phyloP scores from a whole-genome alignment of 2,888 invertebrate genomes.

The Glyphotaelius pellucidus region DNA sequence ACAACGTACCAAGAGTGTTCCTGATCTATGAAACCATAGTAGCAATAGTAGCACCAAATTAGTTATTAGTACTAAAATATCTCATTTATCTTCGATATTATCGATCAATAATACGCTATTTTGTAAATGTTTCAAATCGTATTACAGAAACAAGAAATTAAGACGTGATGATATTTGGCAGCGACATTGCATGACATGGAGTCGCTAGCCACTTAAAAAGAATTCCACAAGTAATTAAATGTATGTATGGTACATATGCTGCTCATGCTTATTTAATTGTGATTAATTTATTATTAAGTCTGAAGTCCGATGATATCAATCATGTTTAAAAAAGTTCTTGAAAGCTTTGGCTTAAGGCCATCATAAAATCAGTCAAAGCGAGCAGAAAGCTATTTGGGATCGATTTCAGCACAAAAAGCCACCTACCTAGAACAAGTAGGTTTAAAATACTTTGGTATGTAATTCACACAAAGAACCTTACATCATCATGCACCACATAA shows the following conservation, averaged over 20 bases:
- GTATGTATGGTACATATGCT: background rate
- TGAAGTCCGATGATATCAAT: background rate
- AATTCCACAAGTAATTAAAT: background rate
- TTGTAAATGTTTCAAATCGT: no score
- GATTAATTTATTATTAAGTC: background rate
- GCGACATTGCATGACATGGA: background rate
- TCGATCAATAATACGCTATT: no score
- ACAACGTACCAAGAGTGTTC: no score
- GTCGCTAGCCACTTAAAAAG: no score
- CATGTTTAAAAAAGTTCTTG: background rate
- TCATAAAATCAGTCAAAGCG: background rate
- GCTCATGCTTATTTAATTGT: background rate
- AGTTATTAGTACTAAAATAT: no score
- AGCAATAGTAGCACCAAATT: no score
- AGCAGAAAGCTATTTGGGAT: conserved; percentile 9
- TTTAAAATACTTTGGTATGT: background rate
- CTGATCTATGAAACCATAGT: no score
- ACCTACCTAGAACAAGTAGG: background rate
- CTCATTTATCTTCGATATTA: no score
- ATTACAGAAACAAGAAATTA: background rate
- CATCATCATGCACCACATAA: background rate
- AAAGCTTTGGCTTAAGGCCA: background rate
- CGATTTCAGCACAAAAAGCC: conserved; percentile 17
- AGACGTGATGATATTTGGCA: background rate
- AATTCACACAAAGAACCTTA: background rate